Evolutionary conservation across 2,113 vertebrate species (phyloP).

Genomic region (Nothobranchius furzeri): DNA sequence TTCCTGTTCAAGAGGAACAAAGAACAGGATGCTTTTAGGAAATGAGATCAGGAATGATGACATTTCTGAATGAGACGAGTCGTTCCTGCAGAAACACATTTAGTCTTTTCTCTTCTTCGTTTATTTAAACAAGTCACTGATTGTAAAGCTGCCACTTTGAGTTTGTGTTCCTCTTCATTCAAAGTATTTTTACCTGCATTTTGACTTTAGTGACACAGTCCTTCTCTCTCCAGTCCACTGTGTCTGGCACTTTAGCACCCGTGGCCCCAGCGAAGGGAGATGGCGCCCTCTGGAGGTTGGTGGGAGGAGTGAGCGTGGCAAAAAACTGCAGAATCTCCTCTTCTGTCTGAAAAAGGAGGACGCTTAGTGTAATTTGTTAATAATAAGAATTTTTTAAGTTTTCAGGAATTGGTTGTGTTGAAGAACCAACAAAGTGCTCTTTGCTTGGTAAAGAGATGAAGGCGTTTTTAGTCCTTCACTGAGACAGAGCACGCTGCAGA

Average conservation of each 20-base stretch:
- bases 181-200: slow-evolving; percentile 80
- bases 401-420: too few relatives aligned
- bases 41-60: background rate
- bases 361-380: too few relatives aligned
- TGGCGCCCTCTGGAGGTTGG: slow-evolving; percentile 31
- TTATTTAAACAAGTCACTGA: too few relatives aligned
- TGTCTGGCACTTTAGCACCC: slow-evolving; percentile 59
- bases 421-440: too few relatives aligned
- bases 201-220: slow-evolving; percentile 86
- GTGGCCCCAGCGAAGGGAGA: background rate
- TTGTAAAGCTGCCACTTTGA: background rate
- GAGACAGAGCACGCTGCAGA: background rate
- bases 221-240: slow-evolving; percentile 84
- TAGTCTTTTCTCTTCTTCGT: too few relatives aligned
- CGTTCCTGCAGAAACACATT: background rate
- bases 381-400: background rate
- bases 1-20: background rate
- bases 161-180: background rate
- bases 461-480: background rate
- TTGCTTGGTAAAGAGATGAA: too few relatives aligned
- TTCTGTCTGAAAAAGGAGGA: slow-evolving; percentile 45
- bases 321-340: slow-evolving; percentile 79
- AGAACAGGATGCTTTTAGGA: slow-evolving; percentile 1
- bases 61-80: background rate
- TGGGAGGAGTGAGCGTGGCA: slow-evolving; percentile 69